Evolutionary conservation across 2,888 invertebrate genomes (phyloP), one percentile per base, ranked within the genome.

Genomic region (Dione juno): DNA sequence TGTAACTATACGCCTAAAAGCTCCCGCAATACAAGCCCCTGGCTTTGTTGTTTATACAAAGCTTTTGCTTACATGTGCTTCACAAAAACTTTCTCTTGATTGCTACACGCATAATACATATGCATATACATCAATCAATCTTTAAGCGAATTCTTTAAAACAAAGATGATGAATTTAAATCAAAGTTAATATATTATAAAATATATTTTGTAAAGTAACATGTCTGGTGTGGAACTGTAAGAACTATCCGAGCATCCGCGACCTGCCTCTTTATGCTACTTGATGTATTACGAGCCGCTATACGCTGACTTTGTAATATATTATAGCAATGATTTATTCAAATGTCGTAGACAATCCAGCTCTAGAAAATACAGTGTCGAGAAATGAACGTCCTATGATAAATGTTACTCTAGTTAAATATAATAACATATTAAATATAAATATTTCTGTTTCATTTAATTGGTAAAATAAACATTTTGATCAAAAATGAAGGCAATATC

Each of bases 1-100:
- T 86, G 87, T 87, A 89, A 87, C 88, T 87, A 84, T 87, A 82
- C 83, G 88, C 88, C 90, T 90, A 90, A 92, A 92, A 92, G 90
- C 92, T 81, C 82, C 82, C 81, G 81, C 83, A 82, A 83, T 82
- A 82, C 82, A 85, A 87, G 86, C 82, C 84, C 79, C 83, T 77
- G 82, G 85, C 88, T 90, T 90, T 90, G 90, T 90, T 88, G 82
- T 82, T 87, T 83, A 87, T 85, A 89, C 90, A 90, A 89, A 89
- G 88, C 87, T 80, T 80, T 84, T 82, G 83, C 82, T 87, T 85
- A 85, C 82, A 87, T 82, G 82, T 85, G 84, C 82, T 86, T 81
- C 85, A 82, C 81, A 87, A 87, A 87, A 88, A 88, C 85, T 86
- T 87, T 86, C 84, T 85, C 35, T 16, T 14, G 37, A 14, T 82